Conservation (phyloP, 2,888 invertebrate genomes). For the Papilio gigon region DNA sequence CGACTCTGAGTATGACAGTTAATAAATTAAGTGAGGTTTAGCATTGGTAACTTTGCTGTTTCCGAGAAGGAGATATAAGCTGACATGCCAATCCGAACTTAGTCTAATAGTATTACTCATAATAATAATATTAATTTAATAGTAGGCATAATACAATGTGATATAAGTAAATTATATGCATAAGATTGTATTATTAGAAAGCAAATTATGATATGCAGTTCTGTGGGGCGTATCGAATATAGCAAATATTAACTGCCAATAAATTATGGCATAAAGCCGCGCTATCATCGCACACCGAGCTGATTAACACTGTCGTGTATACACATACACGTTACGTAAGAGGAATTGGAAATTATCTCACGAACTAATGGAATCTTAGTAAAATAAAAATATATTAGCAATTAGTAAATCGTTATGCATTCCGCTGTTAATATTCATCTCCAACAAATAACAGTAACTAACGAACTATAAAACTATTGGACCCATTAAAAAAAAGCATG, state of each 20-base stretch:
- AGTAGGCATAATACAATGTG: no score
- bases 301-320: not conserved
- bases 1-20: not conserved
- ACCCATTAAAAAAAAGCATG: no score
- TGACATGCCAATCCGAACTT: no score
- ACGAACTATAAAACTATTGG: no score
- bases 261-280: not conserved
- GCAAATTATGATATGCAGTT: not conserved
- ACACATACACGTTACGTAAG: not conserved
- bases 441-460: no score
- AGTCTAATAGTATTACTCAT: no score
- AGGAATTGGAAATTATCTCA: not conserved
- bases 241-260: slow-evolving; percentile 12
- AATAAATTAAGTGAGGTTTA: not conserved
- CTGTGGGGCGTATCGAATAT: slow-evolving; percentile 6
- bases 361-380: not conserved
- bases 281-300: slow-evolving; percentile 1
- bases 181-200: slow-evolving; percentile 1
- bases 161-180: not conserved
- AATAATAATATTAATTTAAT: no score
- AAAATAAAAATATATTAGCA: no score
- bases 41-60: no score
- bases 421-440: no score
- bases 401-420: no score
- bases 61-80: no score